These are phyloP conservation scores for Pygmarrhopalites habei DNA, from an alignment of 1,140 invertebrate genomes.

Conservation along the genomic window DNA sequence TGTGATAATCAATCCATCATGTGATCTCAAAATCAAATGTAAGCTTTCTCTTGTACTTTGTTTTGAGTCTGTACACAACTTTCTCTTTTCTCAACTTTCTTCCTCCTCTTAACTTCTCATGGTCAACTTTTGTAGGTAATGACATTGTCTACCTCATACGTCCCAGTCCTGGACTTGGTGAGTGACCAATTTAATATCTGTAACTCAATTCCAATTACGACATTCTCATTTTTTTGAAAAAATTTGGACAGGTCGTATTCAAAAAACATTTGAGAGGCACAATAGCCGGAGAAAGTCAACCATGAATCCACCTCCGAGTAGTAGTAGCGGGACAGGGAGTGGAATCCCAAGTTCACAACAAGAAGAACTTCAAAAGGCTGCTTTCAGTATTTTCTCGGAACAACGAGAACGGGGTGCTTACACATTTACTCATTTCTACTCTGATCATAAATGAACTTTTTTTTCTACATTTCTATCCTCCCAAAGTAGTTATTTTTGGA, in stretches of 20 bases:
- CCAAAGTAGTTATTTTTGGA: no score
- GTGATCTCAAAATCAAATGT: constrained; percentile 77
- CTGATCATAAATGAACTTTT: no score
- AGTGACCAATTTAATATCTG: no score
- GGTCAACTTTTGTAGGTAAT: constrained; percentile 61
- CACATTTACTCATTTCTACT: no score
- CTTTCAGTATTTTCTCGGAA: constrained; percentile 30
- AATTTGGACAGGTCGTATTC: constrained; percentile 74
- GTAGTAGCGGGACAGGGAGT: constrained; percentile 57
- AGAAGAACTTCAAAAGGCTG: constrained; percentile 36
- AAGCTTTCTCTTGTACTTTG: not conserved
- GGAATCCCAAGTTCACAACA: not conserved
- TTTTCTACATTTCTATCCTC: no score
- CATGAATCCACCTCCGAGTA: constrained; percentile 49
- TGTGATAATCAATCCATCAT: constrained; percentile 97
- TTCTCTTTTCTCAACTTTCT: not conserved
- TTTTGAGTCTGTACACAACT: no score
- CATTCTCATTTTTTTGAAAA: no score
- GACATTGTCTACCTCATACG: constrained; percentile 90
- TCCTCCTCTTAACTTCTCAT: constrained; percentile 47
- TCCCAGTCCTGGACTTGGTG: no score
- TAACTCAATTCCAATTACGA: no score
- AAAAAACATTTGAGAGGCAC: constrained; percentile 86
- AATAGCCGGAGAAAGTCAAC: constrained; percentile 72
- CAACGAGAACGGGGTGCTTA: constrained; percentile 13